Evolutionary conservation across 1,140 invertebrate species (phyloP), one percentile per base, ranked within the genome.

Genomic region (Ganaspis sp.): DNA sequence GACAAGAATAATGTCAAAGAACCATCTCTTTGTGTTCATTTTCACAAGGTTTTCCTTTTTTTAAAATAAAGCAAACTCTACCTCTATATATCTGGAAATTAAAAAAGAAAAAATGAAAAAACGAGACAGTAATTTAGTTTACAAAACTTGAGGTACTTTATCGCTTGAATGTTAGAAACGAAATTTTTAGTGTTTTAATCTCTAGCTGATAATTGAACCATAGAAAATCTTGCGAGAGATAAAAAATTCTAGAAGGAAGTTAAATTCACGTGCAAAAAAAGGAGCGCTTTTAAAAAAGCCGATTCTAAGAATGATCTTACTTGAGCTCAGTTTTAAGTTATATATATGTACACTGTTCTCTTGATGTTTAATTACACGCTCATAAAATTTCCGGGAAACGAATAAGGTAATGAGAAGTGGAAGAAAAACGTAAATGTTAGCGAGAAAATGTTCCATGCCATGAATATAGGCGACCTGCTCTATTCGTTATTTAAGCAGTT

Each of bases 401-500:
- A n/a, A 64, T 34, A n/a, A 64, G 26, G 23, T 34, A 64, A 64
- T 64, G 26, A 64, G 58, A 26, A 64, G 58, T 64, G 58, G 6
- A 64, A 29, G 58, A 26, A 34, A 64, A 64, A 64, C 26, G 23
- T 64, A 64, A 64, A 64, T 29, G 26, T 29, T 34, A 29, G 58
- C 11, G 58, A 29, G 58, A 64, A 64, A 64, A 64, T 64, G 58
- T 64, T 64, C 15, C 58, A 12, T 1, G 26, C 11, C 58, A 64
- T 29, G 29, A 64, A n/a, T 64, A 64, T 34, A 64, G 54, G 54
- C 26, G 6, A 58, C 6, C 23, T 34, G 15, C 11, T 29, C 23
- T 64, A 64, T 64, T 29, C 58, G 58, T 64, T 29, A 64, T 34
- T 64, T 29, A 26, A 64, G 54, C 23, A 64, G 15, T 29, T 64